Percentiles rank a stretch among this genome's conserved stretches.
phyloP scores from a whole-genome alignment of 23 tunicate species.

The Halocynthia roretzi region DNA sequence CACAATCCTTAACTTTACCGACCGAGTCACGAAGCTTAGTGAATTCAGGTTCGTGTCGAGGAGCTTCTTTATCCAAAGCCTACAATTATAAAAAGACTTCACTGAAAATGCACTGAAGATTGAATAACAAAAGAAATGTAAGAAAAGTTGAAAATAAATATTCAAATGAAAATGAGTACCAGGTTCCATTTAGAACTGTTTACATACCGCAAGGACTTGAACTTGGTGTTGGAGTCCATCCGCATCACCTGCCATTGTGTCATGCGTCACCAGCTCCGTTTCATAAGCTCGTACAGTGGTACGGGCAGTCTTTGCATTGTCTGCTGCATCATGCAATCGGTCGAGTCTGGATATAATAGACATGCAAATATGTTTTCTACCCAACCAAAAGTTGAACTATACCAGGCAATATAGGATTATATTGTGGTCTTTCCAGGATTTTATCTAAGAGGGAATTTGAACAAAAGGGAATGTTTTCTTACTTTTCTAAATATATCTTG shows the following conservation, averaged over 20 bases:
- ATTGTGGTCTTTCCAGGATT: no score
- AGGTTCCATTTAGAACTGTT: not conserved
- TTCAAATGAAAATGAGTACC: no score
- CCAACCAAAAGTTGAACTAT: not conserved
- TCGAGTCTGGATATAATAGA: constrained; percentile 5
- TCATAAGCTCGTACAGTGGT: constrained; percentile 34
- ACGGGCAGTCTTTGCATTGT: constrained; percentile 22
- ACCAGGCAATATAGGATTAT: no score
- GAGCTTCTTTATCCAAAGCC: constrained; percentile 57
- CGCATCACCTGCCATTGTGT: constrained; percentile 58
- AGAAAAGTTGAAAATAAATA: no score
- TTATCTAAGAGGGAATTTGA: no score
- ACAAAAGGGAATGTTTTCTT: not conserved
- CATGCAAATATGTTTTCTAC: not conserved
- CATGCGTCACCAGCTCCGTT: constrained; percentile 33
- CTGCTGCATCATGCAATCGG: constrained; percentile 23
- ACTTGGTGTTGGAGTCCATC: constrained; percentile 46
- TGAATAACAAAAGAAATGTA: no score
- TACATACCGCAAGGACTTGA: constrained; percentile 35
- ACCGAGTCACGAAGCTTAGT: constrained; percentile 21
- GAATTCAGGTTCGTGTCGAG: constrained; percentile 64
- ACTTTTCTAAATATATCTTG: constrained; percentile 21
- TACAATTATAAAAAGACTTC: constrained; percentile 1
- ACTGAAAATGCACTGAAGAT: not conserved
- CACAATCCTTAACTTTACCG: constrained; percentile 7